These are phyloP conservation scores for Dolichoris vasculosae DNA, from an alignment of 1,140 invertebrate species.

Conservation along the genomic window DNA sequence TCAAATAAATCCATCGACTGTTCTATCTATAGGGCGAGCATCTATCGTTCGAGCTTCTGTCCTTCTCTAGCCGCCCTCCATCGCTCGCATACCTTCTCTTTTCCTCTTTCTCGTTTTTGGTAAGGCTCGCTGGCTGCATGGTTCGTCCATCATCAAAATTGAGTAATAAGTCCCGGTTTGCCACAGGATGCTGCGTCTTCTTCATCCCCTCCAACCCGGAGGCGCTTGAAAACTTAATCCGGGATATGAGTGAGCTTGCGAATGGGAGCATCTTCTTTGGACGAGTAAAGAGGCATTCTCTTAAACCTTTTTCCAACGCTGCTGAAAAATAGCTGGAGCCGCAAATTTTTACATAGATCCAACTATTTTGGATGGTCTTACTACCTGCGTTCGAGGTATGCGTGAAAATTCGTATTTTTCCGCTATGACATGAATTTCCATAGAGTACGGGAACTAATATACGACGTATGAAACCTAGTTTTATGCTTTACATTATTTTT, in stretches of 20 bases:
- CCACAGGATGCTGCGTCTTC: slow-evolving; percentile 18
- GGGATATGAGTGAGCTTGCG: slow-evolving; percentile 37
- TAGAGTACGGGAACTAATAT: too few species aligned
- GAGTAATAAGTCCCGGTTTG: slow-evolving; percentile 64
- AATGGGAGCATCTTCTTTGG: neutral
- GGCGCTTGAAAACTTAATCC: slow-evolving; percentile 66
- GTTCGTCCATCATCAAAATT: slow-evolving; percentile 67
- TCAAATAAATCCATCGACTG: slow-evolving; percentile 27
- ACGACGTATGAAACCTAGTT: too few species aligned
- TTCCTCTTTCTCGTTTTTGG: neutral
- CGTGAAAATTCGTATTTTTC: neutral
- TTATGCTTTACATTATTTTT: too few species aligned
- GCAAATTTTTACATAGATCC: slow-evolving; percentile 19
- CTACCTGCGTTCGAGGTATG: neutral
- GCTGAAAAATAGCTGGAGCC: neutral
- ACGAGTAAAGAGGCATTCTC: slow-evolving; percentile 11
- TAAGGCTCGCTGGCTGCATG: slow-evolving; percentile 29
- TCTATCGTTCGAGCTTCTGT: slow-evolving; percentile 32
- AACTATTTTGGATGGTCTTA: neutral
- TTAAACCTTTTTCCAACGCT: slow-evolving; percentile 6
- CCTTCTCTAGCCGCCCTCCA: neutral
- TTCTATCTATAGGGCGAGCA: neutral
- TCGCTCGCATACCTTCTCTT: neutral
- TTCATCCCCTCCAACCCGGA: slow-evolving; percentile 25
- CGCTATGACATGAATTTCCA: neutral